These are phyloP conservation scores for Anastrepha obliqua DNA, from an alignment of 1,140 invertebrate genomes.

Conservation along the genomic window DNA sequence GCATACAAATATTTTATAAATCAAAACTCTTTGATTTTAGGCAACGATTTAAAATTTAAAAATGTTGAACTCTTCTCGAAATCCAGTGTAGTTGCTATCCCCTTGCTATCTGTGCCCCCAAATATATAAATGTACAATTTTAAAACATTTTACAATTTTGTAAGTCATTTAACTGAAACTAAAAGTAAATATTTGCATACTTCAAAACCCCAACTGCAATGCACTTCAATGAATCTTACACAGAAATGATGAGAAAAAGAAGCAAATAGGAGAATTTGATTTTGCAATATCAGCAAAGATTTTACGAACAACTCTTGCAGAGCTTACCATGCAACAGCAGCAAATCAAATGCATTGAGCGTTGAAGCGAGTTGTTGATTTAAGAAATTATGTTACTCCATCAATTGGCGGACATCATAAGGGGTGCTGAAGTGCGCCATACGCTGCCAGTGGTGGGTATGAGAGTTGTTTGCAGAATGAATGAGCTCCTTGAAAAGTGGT, in stretches of 20 bases:
- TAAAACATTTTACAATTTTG: not conserved
- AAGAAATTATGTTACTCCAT: slow-evolving; percentile 48
- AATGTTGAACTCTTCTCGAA: no score
- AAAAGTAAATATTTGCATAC: slow-evolving; percentile 8
- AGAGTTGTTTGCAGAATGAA: not conserved
- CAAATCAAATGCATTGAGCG: slow-evolving; percentile 33
- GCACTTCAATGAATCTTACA: not conserved
- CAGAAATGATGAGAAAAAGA: not conserved
- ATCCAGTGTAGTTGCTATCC: no score
- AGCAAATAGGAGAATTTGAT: no score
- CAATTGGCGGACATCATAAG: not conserved
- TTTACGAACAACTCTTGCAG: not conserved
- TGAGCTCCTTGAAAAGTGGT: slow-evolving; percentile 7
- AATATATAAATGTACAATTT: no score
- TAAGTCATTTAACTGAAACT: slow-evolving; percentile 34
- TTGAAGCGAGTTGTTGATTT: slow-evolving; percentile 47
- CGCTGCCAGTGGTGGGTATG: no score
- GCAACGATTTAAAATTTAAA: no score
- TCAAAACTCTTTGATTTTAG: no score
- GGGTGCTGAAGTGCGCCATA: not conserved
- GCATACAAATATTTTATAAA: no score
- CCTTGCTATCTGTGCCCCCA: no score
- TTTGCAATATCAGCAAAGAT: not conserved
- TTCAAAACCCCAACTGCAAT: not conserved
- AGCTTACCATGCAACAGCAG: not conserved